phyloP scores from a whole-genome alignment of 2,797 vertebrate genomes.

The Sebastes dallii region DNA sequence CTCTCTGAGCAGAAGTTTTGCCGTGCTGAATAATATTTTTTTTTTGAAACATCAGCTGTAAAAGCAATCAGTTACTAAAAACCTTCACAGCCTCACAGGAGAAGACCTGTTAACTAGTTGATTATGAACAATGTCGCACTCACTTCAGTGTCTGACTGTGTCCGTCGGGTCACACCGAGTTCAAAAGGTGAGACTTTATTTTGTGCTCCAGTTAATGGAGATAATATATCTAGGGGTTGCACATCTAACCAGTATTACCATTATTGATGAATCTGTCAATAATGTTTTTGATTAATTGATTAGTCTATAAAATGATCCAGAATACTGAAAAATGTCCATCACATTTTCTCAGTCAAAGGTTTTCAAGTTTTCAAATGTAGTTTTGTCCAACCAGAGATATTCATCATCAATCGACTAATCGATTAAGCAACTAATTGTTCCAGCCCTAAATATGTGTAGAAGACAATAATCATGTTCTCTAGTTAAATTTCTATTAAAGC shows the following conservation, averaged over 20 bases:
- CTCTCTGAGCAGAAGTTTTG: neutral
- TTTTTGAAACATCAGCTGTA: neutral
- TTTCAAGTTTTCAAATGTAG: neutral
- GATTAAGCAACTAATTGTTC: neutral
- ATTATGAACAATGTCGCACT: conserved; percentile 36
- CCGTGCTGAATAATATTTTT: fast-evolving
- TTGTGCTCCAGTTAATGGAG: neutral
- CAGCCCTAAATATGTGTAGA: too few relatives aligned
- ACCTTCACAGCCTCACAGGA: conserved; percentile 13
- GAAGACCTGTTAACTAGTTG: conserved; percentile 32
- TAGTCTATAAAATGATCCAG: neutral
- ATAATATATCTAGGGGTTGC: neutral
- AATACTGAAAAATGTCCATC: neutral
- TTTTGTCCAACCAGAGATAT: neutral
- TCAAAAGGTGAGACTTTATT: neutral
- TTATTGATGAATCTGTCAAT: neutral
- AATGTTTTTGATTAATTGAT: neutral
- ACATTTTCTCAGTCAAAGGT: neutral
- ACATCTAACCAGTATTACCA: neutral
- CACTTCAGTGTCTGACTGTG: neutral
- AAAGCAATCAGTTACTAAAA: neutral
- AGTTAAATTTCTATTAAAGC: too few relatives aligned
- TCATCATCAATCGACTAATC: neutral
- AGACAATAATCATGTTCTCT: too few relatives aligned
- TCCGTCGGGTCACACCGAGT: neutral